Evolutionary conservation across 2,888 invertebrate genomes (phyloP).

Genomic region (Anticlea derivata): DNA sequence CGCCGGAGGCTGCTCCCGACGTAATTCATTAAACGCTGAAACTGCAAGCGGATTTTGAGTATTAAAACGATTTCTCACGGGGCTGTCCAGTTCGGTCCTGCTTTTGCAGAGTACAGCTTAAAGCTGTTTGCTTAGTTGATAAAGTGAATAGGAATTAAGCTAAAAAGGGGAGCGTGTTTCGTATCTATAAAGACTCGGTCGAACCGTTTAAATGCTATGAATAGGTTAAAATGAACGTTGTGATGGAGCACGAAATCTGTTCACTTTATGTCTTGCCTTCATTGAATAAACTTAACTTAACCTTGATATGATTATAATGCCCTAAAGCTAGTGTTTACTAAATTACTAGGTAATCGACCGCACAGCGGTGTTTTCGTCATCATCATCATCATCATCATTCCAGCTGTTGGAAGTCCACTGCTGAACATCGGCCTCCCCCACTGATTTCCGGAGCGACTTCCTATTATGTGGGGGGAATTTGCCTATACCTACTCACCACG

Average conservation of each 20-base stretch:
- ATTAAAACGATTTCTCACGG: conserved; percentile 83
- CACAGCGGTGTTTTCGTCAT: too few relatives aligned
- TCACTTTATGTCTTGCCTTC: conserved; percentile 30
- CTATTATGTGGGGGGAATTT: too few relatives aligned
- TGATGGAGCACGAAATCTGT: conserved; percentile 42
- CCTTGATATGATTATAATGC: conserved; percentile 7
- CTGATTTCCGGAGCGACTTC: too few relatives aligned
- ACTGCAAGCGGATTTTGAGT: conserved; percentile 83
- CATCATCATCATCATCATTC: too few relatives aligned
- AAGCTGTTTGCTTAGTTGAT: conserved; percentile 62
- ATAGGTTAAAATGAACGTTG: conserved; percentile 47
- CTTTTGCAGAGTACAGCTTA: conserved; percentile 60
- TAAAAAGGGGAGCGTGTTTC: conserved; percentile 50
- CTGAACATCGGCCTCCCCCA: too few relatives aligned
- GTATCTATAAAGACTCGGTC: conserved; percentile 38
- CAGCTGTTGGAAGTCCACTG: too few relatives aligned
- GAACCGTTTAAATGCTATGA: conserved; percentile 41
- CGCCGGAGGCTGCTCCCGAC: conserved; percentile 84
- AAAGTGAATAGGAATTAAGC: conserved; percentile 69
- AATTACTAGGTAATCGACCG: too few relatives aligned
- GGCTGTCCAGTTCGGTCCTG: conserved; percentile 71
- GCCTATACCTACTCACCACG: too few relatives aligned
- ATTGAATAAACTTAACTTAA: conserved; percentile 18
- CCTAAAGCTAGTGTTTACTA: too few relatives aligned
- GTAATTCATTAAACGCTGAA: conserved; percentile 84